Base-by-base conservation (phyloP, 2,888 invertebrate species). In the Trisateles emortualis region DNA sequence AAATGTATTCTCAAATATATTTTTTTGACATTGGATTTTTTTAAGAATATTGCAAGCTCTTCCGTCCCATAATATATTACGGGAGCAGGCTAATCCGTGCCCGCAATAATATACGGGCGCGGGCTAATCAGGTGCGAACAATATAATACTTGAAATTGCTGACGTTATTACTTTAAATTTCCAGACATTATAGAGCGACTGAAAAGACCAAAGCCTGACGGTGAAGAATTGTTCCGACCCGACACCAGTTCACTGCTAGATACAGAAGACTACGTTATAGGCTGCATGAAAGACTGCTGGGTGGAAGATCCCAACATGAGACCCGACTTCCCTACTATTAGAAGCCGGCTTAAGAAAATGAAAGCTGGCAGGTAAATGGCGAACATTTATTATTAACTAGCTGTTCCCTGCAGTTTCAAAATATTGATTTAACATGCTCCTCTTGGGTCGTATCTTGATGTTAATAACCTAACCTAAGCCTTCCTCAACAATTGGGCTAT, bases 231-330 rank as follows among this genome's bases (percentile, higher is more conserved):
- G 64, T 97, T 97, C 88, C 95, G 98, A 59, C 98, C 97, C 8
- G 96, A 96, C 83, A 88, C 96, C 64, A 94, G 95, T 65, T 35
- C 29, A 14, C 94, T 97, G 29, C 93, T 96, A 53, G 95, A 96
- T 54, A 94, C 95, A 22, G 95, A 96, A 52, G 97, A 97, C 64
- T 98, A 96, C 86, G 95, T 98, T 55, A 88, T 96, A 58, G 94
- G 94, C 62, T 96, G 96, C 77, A 97, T 99, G 94, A 94, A 94
- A 75, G 97, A 97, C 79, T 97, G 98, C 83, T 99, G 98, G 98
- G 94, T 95, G 13, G 98, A 98, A 83, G 95, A 95, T 73, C 97
- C 98, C 0, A 96, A 96, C 55, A 78, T 91, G 8, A 92, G 99
- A 65, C 98, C 98, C 0, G 98, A 98, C 85, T 98, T 98, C 87